Conservation (phyloP, 2,888 invertebrate genomes). For the Minunthozetes semirufus region DNA sequence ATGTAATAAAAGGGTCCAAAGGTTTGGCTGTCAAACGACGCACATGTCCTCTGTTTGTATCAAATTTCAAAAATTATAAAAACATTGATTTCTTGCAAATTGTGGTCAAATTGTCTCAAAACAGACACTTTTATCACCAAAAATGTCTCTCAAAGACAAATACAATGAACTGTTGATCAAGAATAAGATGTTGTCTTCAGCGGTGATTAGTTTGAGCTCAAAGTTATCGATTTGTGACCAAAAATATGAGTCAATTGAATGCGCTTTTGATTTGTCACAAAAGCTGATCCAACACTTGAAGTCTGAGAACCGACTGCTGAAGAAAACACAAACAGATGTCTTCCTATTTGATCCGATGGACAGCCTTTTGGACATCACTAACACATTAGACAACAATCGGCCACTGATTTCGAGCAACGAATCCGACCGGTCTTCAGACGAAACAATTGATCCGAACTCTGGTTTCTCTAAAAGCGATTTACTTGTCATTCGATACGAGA, state of each 20-base stretch:
- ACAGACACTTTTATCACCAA: too few relatives aligned
- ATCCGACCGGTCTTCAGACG: not conserved
- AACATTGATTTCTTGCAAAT: too few relatives aligned
- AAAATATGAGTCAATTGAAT: not conserved
- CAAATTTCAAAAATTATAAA: too few relatives aligned
- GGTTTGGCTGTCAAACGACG: too few relatives aligned
- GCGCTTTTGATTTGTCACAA: not conserved
- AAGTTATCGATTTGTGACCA: not conserved
- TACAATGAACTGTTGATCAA: not conserved
- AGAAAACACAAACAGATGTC: too few relatives aligned
- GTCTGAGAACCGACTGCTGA: conserved; percentile 11
- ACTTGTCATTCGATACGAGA: conserved; percentile 4
- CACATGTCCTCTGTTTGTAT: too few relatives aligned
- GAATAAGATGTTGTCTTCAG: not conserved
- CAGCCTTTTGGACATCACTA: too few relatives aligned
- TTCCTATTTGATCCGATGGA: not conserved
- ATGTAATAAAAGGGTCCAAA: too few relatives aligned
- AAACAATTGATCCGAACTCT: too few relatives aligned
- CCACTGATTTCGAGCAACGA: not conserved
- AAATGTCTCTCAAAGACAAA: too few relatives aligned
- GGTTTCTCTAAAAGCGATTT: conserved; percentile 7
- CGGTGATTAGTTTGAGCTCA: not conserved
- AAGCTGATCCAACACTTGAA: not conserved
- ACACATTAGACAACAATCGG: too few relatives aligned
- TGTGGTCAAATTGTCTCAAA: too few relatives aligned